Evolutionary conservation across 2,113 vertebrate genomes (phyloP).

Genomic region (Seriola quinqueradiata): DNA sequence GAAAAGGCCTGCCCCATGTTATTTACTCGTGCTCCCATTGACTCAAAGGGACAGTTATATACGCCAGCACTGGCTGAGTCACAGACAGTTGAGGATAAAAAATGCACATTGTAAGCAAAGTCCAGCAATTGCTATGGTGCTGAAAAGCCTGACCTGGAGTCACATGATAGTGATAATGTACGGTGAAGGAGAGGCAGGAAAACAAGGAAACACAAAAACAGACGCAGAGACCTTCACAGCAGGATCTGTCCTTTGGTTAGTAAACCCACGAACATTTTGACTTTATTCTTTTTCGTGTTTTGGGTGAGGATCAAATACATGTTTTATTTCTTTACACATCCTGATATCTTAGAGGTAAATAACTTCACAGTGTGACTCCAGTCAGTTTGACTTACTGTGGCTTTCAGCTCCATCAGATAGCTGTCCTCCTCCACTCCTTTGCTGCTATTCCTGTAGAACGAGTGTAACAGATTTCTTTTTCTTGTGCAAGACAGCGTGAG

Average conservation of each 20-base stretch:
- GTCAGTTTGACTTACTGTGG: neutral
- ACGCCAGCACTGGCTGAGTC: constrained; percentile 66
- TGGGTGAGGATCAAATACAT: neutral
- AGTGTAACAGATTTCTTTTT: constrained; percentile 18
- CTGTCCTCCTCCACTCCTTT: constrained; percentile 7
- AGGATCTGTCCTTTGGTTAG: neutral
- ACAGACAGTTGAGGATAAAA: constrained; percentile 70
- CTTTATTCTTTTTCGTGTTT: neutral
- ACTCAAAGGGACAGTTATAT: constrained; percentile 55
- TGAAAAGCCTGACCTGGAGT: constrained; percentile 81
- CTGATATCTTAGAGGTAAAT: neutral
- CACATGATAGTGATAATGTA: constrained; percentile 84
- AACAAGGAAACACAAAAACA: constrained; percentile 15
- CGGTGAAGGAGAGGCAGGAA: constrained; percentile 47
- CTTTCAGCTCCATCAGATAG: constrained; percentile 21
- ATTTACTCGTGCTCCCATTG: constrained; percentile 67
- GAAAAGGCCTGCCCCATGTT: constrained; percentile 67
- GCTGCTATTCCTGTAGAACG: constrained; percentile 33
- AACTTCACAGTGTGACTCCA: neutral
- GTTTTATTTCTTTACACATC: neutral
- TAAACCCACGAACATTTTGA: neutral
- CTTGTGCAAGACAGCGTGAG: constrained; percentile 49
- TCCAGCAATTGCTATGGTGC: constrained; percentile 78
- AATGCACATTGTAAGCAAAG: constrained; percentile 82
- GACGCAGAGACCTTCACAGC: constrained; percentile 18